phyloP scores from a whole-genome alignment of 2,113 vertebrate genomes.

The Eidolon helvum region DNA sequence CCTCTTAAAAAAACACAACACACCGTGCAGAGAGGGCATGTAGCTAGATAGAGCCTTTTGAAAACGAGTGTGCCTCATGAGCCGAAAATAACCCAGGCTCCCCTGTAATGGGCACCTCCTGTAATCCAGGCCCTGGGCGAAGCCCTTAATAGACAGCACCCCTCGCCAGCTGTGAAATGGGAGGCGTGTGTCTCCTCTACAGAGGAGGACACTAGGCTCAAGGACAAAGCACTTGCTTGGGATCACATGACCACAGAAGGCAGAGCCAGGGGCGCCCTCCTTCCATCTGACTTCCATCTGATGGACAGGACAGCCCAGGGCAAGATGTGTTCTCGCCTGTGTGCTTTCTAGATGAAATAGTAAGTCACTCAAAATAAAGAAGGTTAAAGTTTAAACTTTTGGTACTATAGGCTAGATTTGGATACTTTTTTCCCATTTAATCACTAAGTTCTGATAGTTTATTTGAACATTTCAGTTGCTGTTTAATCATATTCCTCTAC shows the following conservation, averaged over 20 bases:
- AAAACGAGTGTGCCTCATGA: background rate
- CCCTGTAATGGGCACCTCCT: rapidly evolving
- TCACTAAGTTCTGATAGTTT: background rate
- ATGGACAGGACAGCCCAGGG: background rate
- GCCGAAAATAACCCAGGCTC: background rate
- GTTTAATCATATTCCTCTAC: background rate
- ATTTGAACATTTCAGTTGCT: background rate
- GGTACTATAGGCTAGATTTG: background rate
- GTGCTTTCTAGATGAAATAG: background rate
- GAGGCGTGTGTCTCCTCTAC: rapidly evolving
- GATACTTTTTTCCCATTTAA: background rate
- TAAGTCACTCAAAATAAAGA: background rate
- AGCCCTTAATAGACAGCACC: background rate
- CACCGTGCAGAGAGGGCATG: rapidly evolving
- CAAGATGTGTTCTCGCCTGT: background rate
- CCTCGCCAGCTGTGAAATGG: background rate
- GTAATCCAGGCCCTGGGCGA: background rate
- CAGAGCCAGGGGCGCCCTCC: background rate
- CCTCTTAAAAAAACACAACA: background rate
- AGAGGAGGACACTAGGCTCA: background rate
- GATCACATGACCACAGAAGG: rapidly evolving
- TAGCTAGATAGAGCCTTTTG: no score
- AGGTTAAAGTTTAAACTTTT: background rate
- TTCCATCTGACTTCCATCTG: rapidly evolving
- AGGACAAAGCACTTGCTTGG: background rate